A percentile compares a stretch with the other conserved stretches of the same genome.
These are phyloP conservation scores for Cheilosia impressa DNA, from an alignment of 2,888 invertebrate species.

Conservation along the genomic window DNA sequence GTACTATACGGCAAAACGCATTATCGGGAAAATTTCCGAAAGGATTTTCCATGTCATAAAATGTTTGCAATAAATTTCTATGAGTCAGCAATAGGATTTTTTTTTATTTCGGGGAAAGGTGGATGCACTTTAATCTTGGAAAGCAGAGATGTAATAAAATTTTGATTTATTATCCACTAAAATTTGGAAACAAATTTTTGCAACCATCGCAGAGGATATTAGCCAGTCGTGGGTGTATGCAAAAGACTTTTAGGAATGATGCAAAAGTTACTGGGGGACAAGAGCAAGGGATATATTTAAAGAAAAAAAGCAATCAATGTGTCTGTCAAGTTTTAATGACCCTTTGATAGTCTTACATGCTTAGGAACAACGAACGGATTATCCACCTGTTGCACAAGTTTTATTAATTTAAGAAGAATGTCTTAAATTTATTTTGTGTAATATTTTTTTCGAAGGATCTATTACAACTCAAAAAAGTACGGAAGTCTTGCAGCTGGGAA, in stretches of 20 bases:
- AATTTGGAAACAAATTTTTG: neutral
- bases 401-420: no score
- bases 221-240: neutral
- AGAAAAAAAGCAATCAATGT: no score
- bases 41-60: conserved; percentile 73
- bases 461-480: no score
- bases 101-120: neutral
- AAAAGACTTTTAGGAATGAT: neutral
- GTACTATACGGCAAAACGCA: conserved; percentile 35
- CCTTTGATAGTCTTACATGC: no score
- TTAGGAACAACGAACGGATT: no score
- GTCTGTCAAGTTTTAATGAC: no score
- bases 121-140: conserved; percentile 2
- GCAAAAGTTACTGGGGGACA: no score
- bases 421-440: no score
- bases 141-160: neutral
- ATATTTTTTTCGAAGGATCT: no score
- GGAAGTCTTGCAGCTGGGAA: no score
- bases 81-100: conserved; percentile 50
- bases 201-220: neutral
- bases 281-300: no score
- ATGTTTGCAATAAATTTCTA: conserved; percentile 66
- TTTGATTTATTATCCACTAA: neutral
- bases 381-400: no score
- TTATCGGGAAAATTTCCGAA: conserved; percentile 48